Evolutionary conservation across 2,888 invertebrate species (phyloP), one percentile per base, ranked within the genome.

Genomic region (Xylota segnis): DNA sequence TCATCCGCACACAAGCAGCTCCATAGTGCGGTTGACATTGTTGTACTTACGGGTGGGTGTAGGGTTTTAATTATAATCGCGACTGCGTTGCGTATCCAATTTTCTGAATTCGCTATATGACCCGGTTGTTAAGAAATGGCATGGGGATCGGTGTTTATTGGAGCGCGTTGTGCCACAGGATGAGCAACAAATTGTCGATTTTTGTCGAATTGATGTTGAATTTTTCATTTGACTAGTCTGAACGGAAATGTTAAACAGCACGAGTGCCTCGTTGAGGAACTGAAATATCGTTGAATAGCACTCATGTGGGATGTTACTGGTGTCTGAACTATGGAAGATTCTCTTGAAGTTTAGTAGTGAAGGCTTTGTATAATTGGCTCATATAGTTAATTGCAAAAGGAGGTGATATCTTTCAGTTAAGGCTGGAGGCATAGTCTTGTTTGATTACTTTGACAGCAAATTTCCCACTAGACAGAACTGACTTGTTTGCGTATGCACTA

Each of bases 111-210:
- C 37, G 23, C 23, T 34, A 54, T 43, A 54, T 54, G 63, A 54
- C 63, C 63, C n/a, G 43, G 40, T 72, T 71, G 71, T 9, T 9
- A 16, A 37, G 58, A 14, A 12, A 50, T 61, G 29, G 29, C 61
- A 16, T 61, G 37, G 61, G 63, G 52, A 43, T 72, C 50, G 27
- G 14, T 4, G 59, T 74, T 52, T 52, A 74, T 50, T 72, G 52
- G 40, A 72, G 52, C 43, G 52, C 43, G n/a, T 61, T 37, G 9
- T 9, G 50, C 5, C 32, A 12, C 5, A 65, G 34, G 43, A 65
- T 27, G 43, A 16, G 18, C 9, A 10, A 18, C 14, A 12, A 32
- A 34, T n/a, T 58, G 29, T 32, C 12, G 10, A 59, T 27, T 59
- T 16, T 16, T 29, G n/a, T 23, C 34, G 23, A 14, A 59, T 27